Base-by-base conservation (phyloP, 2,888 invertebrate genomes). In the Hemicrepidius hirtus region DNA sequence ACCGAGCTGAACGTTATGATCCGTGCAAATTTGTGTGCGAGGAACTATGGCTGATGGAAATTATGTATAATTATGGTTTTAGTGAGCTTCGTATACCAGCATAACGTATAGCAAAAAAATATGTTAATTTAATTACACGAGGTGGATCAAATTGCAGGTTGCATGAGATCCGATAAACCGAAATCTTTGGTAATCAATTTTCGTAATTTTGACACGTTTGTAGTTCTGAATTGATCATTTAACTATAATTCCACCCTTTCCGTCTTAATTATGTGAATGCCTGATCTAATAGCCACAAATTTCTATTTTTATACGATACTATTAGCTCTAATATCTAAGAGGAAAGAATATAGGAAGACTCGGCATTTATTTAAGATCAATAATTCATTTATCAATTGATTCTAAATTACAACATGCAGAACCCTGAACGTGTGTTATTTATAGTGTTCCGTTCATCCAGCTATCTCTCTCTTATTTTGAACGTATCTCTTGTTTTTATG, bases 141-240 rank as follows among this genome's bases (percentile, higher is more conserved):
- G 74, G 59, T 59, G 71, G 71, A 71, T 74, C 59, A 74, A 74
- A 74, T 74, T 71, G 74, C 64, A 74, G 71, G 68, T 55, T 71
- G 63, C 67, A 68, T 24, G 57, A n/a, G 70, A 66, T 55, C 28
- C 62, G 74, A 74, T 74, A 71, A 74, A 71, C 71, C 49, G 57
- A 74, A 71, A 74, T 71, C 63, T 74, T 67, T 53, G 68, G 69
- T 74, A 76, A 77, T 77, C 77, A 74, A 77, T 77, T 77, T 77
- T 74, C 66, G 55, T 74, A 76, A 77, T 76, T 76, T 76, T 76
- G 77, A 77, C 77, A 77, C 77, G 70, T 76, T 75, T 73, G 71
- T 75, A 60, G 74, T 70, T 77, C 68, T 65, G 73, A 73, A 77
- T 77, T 71, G 75, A 67, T 72, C 75, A 62, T 74, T 75, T 75